Base-by-base conservation (phyloP, 2,888 invertebrate species). In the Brachylomia viminalis region DNA sequence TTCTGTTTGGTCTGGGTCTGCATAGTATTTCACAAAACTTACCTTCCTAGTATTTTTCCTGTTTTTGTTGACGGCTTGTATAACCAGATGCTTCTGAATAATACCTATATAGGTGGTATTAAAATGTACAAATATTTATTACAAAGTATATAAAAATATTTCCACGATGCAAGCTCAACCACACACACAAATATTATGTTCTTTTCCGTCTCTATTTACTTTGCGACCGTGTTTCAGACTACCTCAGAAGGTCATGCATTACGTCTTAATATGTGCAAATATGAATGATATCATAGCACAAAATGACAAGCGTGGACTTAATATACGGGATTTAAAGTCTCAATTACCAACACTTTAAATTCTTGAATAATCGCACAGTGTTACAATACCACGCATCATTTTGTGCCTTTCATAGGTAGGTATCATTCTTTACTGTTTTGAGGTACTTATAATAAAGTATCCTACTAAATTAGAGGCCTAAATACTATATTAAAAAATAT, bases 211-310 rank as follows among this genome's bases (percentile, higher is more conserved):
- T 82, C n/a, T 73, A 65, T 79, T 76, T 80, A 76, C 30, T 68
- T 72, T 54, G 62, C 45, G 54, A 71, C 75, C 42, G 54, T 15
- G 33, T 84, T 75, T 72, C 74, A 77, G 69, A 64, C 47, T 58
- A 52, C 49, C 49, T 52, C 56, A 58, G 79, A 85, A 84, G 82
- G 85, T 73, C 83, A 75, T 38, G 11, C 38, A 56, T 76, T 76
- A 77, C 65, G 83, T 80, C 80, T 80, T 82, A 80, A 80, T 79
- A 27, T 84, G 86, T 72, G 71, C 72, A 85, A 85, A 85, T 85
- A 82, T 75, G 86, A 68, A 80, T 85, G 83, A 85, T 85, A 85
- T 85, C 83, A 80, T 85, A 71, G 58, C 69, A 65, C 38, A 68
- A 64, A 76, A 74, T 70, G 8, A 27, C 52, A 65, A 67, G 15